These are phyloP conservation scores for Anoplius nigerrimus DNA, from an alignment of 2,888 invertebrate species.

Conservation along the genomic window DNA sequence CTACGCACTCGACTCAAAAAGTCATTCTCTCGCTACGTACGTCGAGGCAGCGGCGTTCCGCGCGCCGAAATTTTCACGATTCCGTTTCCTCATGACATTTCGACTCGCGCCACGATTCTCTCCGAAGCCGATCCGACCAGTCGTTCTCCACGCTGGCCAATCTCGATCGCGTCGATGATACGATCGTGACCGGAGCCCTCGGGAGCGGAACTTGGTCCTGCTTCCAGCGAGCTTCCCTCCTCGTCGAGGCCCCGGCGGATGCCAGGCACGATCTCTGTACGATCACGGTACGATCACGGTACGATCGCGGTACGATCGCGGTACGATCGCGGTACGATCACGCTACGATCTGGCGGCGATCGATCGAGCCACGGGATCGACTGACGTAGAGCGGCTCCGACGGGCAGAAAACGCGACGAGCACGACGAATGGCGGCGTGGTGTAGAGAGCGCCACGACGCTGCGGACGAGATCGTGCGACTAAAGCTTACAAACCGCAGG, in stretches of 20 bases:
- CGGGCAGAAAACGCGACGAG: slow-evolving; percentile 38
- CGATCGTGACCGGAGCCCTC: background rate
- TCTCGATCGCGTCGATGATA: no score
- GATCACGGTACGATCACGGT: slow-evolving; percentile 45
- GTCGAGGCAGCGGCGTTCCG: no score
- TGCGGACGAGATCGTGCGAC: slow-evolving; percentile 71
- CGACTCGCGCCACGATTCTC: no score
- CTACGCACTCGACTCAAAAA: no score
- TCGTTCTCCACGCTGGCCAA: no score
- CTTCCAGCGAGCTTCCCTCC: background rate
- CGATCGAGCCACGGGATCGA: slow-evolving; percentile 11
- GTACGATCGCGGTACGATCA: slow-evolving; percentile 23
- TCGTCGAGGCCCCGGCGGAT: background rate
- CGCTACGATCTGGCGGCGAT: slow-evolving; percentile 42
- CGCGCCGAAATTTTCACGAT: no score
- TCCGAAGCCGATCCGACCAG: no score
- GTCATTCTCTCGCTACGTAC: no score
- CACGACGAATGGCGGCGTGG: slow-evolving; percentile 39
- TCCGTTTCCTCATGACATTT: no score
- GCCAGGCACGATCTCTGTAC: background rate
- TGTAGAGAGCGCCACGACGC: slow-evolving; percentile 61
- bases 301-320: slow-evolving; percentile 23
- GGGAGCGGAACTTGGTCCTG: background rate
- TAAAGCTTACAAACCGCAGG: slow-evolving; percentile 66
- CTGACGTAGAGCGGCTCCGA: slow-evolving; percentile 7